phyloP scores from a whole-genome alignment of 2,113 vertebrate genomes.

The Lanius collurio region DNA sequence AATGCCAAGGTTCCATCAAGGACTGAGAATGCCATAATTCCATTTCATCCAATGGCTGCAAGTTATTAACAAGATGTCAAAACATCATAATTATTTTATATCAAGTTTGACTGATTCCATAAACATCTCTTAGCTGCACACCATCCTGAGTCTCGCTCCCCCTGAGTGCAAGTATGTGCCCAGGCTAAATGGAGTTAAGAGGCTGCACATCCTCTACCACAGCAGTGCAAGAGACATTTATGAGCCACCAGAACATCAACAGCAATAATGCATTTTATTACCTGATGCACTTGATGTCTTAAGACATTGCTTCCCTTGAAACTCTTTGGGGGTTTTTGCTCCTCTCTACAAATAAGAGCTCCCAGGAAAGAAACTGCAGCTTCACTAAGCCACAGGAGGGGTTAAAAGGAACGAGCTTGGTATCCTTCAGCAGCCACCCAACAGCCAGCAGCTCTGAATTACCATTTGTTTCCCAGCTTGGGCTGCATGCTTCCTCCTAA shows the following conservation, averaged over 20 bases:
- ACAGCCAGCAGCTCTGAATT: background rate
- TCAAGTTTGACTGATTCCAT: conserved; percentile 57
- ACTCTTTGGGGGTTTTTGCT: background rate
- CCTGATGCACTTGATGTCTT: background rate
- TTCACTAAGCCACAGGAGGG: background rate
- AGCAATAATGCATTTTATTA: conserved; percentile 2
- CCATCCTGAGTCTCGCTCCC: background rate
- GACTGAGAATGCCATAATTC: conserved; percentile 8
- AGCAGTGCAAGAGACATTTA: background rate
- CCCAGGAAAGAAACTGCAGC: background rate
- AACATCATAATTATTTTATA: conserved; percentile 70
- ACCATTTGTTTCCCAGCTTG: background rate
- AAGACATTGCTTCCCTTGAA: background rate
- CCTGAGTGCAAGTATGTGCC: background rate
- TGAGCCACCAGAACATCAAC: conserved; percentile 1
- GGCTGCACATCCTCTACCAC: background rate
- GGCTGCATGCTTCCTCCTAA: background rate
- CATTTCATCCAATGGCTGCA: conserved; percentile 53
- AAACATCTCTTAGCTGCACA: conserved; percentile 44
- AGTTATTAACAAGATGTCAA: conserved; percentile 71
- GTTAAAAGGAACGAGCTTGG: background rate
- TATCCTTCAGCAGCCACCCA: background rate
- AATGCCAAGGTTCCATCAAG: conserved; percentile 60
- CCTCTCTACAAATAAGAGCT: background rate
- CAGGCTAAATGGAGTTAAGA: background rate